These are phyloP conservation scores for Drosophila oshimai DNA, from an alignment of 1,140 invertebrate species.

Conservation along the genomic window DNA sequence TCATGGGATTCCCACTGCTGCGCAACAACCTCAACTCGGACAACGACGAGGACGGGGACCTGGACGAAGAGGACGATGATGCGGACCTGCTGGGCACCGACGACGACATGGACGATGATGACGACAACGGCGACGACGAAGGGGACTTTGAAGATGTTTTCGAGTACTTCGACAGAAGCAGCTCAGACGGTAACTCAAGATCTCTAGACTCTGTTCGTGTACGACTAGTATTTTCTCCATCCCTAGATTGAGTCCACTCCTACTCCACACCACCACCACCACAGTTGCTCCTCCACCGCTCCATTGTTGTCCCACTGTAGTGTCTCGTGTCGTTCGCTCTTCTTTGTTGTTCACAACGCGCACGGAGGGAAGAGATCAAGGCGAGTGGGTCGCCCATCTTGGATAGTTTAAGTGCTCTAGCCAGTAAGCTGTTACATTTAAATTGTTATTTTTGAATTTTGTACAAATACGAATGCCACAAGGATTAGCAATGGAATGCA, in stretches of 20 bases:
- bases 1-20: conserved; percentile 57
- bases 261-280: background rate
- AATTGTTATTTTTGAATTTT: conserved; percentile 53
- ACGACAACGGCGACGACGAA: conserved; percentile 55
- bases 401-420: conserved; percentile 18
- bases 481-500: background rate
- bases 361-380: background rate
- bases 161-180: conserved; percentile 29
- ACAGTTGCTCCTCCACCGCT: conserved; percentile 1
- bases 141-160: conserved; percentile 22
- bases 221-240: conserved; percentile 16
- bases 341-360: background rate
- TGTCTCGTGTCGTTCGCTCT: conserved; percentile 9
- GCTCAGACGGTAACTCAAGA: conserved; percentile 39
- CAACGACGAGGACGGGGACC: conserved; percentile 41
- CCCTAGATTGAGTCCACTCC: conserved; percentile 39
- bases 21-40: conserved; percentile 44
- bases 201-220: conserved; percentile 2
- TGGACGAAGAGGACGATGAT: conserved; percentile 39
- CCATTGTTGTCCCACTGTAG: conserved; percentile 14
- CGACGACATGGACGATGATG: conserved; percentile 35
- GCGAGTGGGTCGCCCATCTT: too few relatives aligned
- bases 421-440: conserved; percentile 44
- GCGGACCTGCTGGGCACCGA: conserved; percentile 47
- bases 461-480: conserved; percentile 26